Evolutionary conservation across 2,888 invertebrate species (phyloP).

Genomic region (Microplitis deprimator): DNA sequence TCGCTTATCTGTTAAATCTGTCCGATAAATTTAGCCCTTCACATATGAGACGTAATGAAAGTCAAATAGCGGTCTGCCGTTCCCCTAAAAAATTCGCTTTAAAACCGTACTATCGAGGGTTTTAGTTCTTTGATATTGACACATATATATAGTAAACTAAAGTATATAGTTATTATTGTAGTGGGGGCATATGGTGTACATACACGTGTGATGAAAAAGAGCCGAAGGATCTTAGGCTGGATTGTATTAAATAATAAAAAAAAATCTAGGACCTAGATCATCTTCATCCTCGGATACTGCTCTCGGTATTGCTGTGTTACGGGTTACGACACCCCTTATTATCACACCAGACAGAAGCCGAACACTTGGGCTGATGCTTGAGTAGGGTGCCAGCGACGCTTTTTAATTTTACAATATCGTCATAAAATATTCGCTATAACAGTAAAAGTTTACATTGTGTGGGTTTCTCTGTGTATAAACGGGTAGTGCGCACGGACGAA

Average conservation of each 20-base stretch:
- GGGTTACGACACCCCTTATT: slow-evolving; percentile 57
- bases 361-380: slow-evolving; percentile 48
- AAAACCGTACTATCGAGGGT: slow-evolving; percentile 40
- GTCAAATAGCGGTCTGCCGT: slow-evolving; percentile 69
- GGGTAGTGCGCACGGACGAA: neutral
- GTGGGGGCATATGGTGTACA: slow-evolving; percentile 56
- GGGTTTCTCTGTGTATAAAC: neutral
- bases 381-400: slow-evolving; percentile 55
- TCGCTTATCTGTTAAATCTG: slow-evolving; percentile 46
- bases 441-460: slow-evolving; percentile 62
- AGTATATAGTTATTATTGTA: neutral
- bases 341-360: slow-evolving; percentile 55
- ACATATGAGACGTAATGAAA: slow-evolving; percentile 68
- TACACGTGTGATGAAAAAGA: slow-evolving; percentile 34
- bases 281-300: slow-evolving; percentile 23
- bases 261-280: slow-evolving; percentile 34
- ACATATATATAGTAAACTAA: neutral
- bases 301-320: slow-evolving; percentile 32
- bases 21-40: slow-evolving; percentile 63
- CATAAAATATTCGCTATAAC: slow-evolving; percentile 68
- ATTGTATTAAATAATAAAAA: slow-evolving; percentile 22
- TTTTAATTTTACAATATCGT: slow-evolving; percentile 70
- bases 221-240: slow-evolving; percentile 3
- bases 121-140: neutral
- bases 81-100: slow-evolving; percentile 46